Evolutionary conservation across 2,113 vertebrate species (phyloP).

Genomic region (Cynoglossus semilaevis): DNA sequence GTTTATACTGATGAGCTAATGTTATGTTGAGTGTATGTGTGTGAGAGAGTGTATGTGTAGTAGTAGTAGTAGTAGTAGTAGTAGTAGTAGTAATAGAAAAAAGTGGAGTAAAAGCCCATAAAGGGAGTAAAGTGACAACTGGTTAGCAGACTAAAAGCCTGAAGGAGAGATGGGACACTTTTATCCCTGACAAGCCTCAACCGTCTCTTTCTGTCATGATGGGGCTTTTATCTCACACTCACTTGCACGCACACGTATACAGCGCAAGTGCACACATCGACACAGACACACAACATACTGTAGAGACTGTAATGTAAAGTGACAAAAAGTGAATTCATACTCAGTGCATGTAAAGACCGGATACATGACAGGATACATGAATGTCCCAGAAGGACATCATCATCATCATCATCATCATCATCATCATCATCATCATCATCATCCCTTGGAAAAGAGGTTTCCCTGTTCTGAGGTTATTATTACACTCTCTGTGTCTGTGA

Average conservation of each 20-base stretch:
- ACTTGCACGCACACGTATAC: not conserved
- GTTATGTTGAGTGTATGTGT: slow-evolving; percentile 15
- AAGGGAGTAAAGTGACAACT: slow-evolving; percentile 58
- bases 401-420: too few species aligned
- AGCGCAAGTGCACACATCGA: not conserved
- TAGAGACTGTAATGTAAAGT: too few species aligned
- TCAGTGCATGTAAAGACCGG: not conserved
- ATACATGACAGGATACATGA: slow-evolving; percentile 11
- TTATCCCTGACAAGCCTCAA: slow-evolving; percentile 53
- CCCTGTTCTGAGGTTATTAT: not conserved
- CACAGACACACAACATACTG: too few species aligned
- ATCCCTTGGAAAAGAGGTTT: not conserved
- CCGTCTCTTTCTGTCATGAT: slow-evolving; percentile 32
- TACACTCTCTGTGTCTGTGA: not conserved
- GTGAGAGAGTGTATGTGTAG: slow-evolving; percentile 10
- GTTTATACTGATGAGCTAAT: not conserved
- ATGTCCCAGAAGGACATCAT: slow-evolving; percentile 6
- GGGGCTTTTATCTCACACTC: slow-evolving; percentile 18
- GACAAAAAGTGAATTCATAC: not conserved
- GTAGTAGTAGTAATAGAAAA: too few species aligned
- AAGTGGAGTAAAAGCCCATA: slow-evolving; percentile 45
- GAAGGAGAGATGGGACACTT: slow-evolving; percentile 46
- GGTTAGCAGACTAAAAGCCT: slow-evolving; percentile 63
- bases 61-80: too few species aligned
- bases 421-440: not conserved